phyloP scores from a whole-genome alignment of 2,113 vertebrate genomes.

The Semnornis frantzii region DNA sequence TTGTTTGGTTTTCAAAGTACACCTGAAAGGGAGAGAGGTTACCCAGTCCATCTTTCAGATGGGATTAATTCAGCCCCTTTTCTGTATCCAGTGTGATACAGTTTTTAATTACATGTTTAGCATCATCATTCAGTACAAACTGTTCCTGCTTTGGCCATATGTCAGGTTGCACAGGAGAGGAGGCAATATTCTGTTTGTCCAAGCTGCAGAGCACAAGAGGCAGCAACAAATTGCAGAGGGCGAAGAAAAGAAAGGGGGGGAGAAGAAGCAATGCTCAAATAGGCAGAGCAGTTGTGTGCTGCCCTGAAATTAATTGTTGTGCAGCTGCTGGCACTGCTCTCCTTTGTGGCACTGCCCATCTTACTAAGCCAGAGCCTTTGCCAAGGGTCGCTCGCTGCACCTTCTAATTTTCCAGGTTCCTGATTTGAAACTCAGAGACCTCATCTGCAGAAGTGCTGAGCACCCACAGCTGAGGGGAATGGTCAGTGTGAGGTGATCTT shows the following conservation, averaged over 20 bases:
- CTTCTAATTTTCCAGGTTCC: slow-evolving; percentile 18
- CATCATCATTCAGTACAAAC: background rate
- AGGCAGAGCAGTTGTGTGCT: background rate
- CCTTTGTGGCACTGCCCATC: background rate
- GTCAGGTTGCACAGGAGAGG: background rate
- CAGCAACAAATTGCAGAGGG: background rate
- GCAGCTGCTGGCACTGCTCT: background rate
- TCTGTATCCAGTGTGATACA: background rate
- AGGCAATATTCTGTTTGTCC: background rate
- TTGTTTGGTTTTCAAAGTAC: background rate
- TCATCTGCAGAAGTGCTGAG: slow-evolving; percentile 3
- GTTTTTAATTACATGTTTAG: background rate
- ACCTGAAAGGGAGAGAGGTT: background rate
- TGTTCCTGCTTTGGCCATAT: background rate
- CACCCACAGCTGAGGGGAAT: background rate
- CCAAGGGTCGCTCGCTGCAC: background rate
- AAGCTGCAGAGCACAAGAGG: background rate
- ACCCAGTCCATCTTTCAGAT: background rate
- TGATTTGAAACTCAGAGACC: background rate
- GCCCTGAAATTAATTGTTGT: background rate
- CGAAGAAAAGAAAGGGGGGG: background rate
- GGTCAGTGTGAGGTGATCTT: background rate
- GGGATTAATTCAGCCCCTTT: background rate
- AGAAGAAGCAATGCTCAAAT: background rate
- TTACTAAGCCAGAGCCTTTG: background rate